phyloP scores from a whole-genome alignment of 1,140 invertebrate species.

The Drosophila prosaltans region DNA sequence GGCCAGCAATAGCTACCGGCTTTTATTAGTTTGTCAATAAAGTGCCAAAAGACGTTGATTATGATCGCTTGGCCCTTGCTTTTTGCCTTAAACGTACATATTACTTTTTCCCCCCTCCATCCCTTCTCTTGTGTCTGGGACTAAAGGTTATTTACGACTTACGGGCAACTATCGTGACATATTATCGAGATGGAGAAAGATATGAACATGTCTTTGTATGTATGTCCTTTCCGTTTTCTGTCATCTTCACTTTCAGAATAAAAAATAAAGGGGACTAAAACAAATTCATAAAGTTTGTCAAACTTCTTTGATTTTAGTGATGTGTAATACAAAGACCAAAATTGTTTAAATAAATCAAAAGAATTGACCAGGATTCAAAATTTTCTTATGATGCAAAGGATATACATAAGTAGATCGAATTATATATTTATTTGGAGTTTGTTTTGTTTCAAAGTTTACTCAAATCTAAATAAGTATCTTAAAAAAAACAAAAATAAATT shows the following conservation, averaged over 20 bases:
- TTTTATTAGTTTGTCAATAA: slow-evolving; percentile 81
- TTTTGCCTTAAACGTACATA: slow-evolving; percentile 1
- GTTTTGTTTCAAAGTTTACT: too few species aligned
- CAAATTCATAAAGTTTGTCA: background rate
- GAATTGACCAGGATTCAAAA: too few species aligned
- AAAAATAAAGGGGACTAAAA: background rate
- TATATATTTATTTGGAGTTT: too few species aligned
- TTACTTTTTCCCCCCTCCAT: slow-evolving; percentile 27
- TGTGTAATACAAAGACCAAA: too few species aligned
- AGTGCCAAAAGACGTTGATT: slow-evolving; percentile 78
- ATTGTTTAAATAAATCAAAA: too few species aligned
- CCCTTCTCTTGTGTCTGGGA: slow-evolving; percentile 50
- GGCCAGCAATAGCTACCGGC: slow-evolving; percentile 17
- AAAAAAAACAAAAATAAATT: too few species aligned
- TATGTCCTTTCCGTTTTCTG: slow-evolving; percentile 50
- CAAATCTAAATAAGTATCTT: too few species aligned
- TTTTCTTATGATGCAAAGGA: too few species aligned
- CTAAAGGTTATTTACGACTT: slow-evolving; percentile 49
- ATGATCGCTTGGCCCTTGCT: slow-evolving; percentile 46
- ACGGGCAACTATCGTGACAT: slow-evolving; percentile 13
- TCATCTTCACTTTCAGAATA: slow-evolving; percentile 13
- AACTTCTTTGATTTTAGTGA: background rate
- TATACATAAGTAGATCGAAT: too few species aligned
- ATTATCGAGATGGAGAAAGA: slow-evolving; percentile 26
- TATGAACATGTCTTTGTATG: slow-evolving; percentile 37